Conservation (phyloP, 2,888 invertebrate genomes). For the Dasysyrphus tricinctus region DNA sequence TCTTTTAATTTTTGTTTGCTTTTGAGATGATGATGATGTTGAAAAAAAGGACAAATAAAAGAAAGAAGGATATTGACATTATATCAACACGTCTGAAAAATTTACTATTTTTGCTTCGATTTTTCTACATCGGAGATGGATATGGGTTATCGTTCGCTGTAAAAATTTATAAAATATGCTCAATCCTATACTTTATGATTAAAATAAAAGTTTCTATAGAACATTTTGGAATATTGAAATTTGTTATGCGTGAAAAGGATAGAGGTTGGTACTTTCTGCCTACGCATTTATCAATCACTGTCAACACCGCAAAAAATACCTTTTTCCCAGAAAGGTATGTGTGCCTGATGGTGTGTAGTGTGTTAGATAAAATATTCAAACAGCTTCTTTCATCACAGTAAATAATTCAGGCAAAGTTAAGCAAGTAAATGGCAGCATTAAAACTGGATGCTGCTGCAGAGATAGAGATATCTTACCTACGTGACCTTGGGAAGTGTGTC, state of each 20-base stretch:
- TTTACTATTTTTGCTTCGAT: not conserved
- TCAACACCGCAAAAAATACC: constrained; percentile 40
- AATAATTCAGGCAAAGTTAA: constrained; percentile 63
- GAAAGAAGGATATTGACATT: constrained; percentile 3
- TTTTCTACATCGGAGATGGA: not conserved
- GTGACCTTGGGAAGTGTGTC: constrained; percentile 40
- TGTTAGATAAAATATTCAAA: constrained; percentile 61
- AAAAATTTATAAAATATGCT: not conserved
- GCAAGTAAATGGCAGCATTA: constrained; percentile 57
- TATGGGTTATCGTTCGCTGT: not conserved
- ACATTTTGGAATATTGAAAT: not conserved
- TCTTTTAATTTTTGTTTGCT: constrained; percentile 12
- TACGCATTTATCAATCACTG: constrained; percentile 54
- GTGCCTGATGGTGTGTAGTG: constrained; percentile 25
- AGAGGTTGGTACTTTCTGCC: not conserved
- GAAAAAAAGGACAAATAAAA: not conserved
- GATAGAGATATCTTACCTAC: not conserved
- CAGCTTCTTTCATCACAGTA: constrained; percentile 59
- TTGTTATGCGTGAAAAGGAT: constrained; percentile 8
- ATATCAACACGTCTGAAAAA: not conserved
- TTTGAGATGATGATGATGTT: not conserved
- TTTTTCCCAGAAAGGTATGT: not conserved
- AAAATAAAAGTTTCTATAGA: not conserved
- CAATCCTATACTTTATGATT: not conserved
- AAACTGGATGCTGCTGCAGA: not conserved